Evolutionary conservation across 2,113 vertebrate species (phyloP), one percentile per base, ranked within the genome.

Genomic region (Thalassoma bifasciatum): DNA sequence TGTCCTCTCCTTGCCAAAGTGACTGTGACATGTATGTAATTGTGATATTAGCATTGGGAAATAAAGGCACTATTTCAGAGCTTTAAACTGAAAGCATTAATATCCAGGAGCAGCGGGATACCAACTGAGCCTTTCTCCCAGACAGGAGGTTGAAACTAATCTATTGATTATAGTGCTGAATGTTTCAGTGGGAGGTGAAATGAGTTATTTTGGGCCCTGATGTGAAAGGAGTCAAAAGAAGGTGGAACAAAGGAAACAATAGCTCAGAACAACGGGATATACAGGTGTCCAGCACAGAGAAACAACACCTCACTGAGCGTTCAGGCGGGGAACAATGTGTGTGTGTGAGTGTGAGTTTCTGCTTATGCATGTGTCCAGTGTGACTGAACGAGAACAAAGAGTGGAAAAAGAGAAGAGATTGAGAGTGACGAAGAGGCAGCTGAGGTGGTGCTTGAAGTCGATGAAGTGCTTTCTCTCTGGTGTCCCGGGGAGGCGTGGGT

Each of bases 101-200:
- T 49, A 49, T 24, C 24, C 11, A 42, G 22, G 21, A 36, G 24
- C 22, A 14, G 52, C 53, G 46, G 11, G 61, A 62, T 10, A 72
- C 23, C 58, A 42, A 38, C 50, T 0, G 44, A 47, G 40, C 42
- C 66, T 64, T 40, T 47, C 65, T 74, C 61, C 26, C 71, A 80
- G 77, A 89, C 65, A 57, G 52, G 47, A n/a, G 42, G 64, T 58
- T 82, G 75, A 80, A 81, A 66, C 82, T 81, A 81, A 90, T 88
- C 82, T 85, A 89, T 91, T 85, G 89, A 91, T 92, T 87, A 72
- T 47, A 23, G 79, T 30, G 84, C 79, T 37, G 72, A 83, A 76
- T 84, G 79, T 85, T 88, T 69, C 70, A 70, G 82, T 80, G 87
- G 89, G 90, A 83, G 83, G 82, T 57, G 58, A 81, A 77, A 83